Conservation (phyloP, 2,113 vertebrate genomes). For the Nicator chloris region DNA sequence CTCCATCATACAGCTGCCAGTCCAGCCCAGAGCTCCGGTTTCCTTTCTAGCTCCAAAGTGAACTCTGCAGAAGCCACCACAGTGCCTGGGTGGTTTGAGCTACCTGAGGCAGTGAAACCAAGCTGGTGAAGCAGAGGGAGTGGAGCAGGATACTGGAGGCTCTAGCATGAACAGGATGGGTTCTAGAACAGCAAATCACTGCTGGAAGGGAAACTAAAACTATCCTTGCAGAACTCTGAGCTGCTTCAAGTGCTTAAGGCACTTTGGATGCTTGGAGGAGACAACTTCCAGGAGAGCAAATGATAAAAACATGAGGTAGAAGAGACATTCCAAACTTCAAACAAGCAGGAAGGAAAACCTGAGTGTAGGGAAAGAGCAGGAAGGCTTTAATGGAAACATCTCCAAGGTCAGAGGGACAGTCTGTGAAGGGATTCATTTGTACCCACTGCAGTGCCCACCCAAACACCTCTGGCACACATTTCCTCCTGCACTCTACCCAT, state of each 20-base stretch:
- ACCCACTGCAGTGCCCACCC: background rate
- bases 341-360: background rate
- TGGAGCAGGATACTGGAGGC: background rate
- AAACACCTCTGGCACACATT: background rate
- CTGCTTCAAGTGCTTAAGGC: background rate
- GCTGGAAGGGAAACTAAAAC: background rate
- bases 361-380: background rate
- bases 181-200: background rate
- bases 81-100: background rate
- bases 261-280: background rate
- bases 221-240: background rate
- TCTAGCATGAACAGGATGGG: background rate
- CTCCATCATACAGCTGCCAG: background rate
- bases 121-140: background rate
- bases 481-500: background rate
- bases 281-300: background rate
- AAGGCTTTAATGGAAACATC: background rate
- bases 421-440: background rate
- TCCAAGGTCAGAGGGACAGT: background rate
- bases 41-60: background rate
- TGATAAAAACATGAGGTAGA: background rate
- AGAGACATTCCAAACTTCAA: background rate
- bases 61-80: background rate
- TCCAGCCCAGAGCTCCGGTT: background rate
- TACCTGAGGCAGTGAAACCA: background rate